A percentile compares a stretch with the other conserved stretches of the same genome.
Conservation (phyloP, 1,140 invertebrate genomes). For the Musca vetustissima region DNA sequence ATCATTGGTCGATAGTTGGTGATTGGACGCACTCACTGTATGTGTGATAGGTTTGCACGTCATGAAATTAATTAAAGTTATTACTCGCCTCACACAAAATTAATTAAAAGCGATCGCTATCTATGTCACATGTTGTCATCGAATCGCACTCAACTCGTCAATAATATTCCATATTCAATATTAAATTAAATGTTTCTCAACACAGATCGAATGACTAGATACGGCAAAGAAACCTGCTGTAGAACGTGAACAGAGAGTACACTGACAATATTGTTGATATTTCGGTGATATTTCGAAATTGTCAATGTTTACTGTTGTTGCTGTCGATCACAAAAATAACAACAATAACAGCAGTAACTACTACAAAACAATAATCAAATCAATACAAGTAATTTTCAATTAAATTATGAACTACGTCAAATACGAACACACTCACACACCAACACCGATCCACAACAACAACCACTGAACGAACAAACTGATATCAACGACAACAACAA, state of each 20-base stretch:
- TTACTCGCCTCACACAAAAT: conserved; percentile 6
- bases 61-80: conserved; percentile 21
- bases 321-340: too few relatives aligned
- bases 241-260: neutral
- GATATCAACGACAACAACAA: too few relatives aligned
- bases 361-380: too few relatives aligned
- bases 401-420: too few relatives aligned
- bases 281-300: neutral
- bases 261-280: neutral
- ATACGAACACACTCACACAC: too few relatives aligned
- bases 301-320: neutral
- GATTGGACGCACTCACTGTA: too few relatives aligned
- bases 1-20: too few relatives aligned
- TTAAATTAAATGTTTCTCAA: neutral
- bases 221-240: neutral
- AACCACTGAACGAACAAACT: too few relatives aligned
- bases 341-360: too few relatives aligned
- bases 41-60: neutral
- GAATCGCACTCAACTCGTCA: neutral
- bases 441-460: too few relatives aligned
- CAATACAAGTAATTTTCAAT: too few relatives aligned
- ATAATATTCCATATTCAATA: neutral
- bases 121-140: conserved; percentile 15
- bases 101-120: conserved; percentile 16
- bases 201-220: neutral